Evolutionary conservation across 2,888 invertebrate species (phyloP), one percentile per base, ranked within the genome.

Genomic region (Anorthoa munda): DNA sequence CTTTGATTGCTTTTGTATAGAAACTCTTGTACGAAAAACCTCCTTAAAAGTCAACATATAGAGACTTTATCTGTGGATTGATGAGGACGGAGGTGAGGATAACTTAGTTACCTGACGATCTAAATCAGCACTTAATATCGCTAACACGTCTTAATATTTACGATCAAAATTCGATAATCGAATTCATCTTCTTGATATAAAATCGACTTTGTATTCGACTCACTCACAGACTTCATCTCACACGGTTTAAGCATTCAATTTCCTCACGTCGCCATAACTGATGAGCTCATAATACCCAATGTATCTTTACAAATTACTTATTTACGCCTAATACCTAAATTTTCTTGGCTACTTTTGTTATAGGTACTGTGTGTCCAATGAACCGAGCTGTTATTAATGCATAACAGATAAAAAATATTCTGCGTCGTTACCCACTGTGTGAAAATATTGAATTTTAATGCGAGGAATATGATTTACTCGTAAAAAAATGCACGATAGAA

Each of bases 301-400:
- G 65, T 81, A 70, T 84, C 64, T 76, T 76, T 69, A 82, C 66
- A 81, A 63, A 82, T 84, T 73, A 73, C 73, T 81, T 84, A 82
- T 77, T 73, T 75, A 84, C 67, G 75, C 75, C 46, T 80, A 71
- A 81, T 74, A 55, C 51, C 66, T 70, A 64, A 66, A 61, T 55
- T 72, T 68, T 68, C 84, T 79, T 59, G 53, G 53, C 23, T 55
- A 17, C n/a, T 48, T 17, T 11, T 15, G 45, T 50, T 26, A 39
- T 39, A 39, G 39, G 39, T 39, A 18, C 50, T 58, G 23, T 26
- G 67, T 21, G 53, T 39, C 48, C 65, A 73, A 39, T 69, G 75
- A 80, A 58, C 58, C 56, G 46, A 26, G 31, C 48, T 53, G 18
- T 73, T 80, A 83, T 69, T 59, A 83, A 83, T 73, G 67, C 81